Evolutionary conservation across 2,888 invertebrate species (phyloP).

Genomic region (Drosophila mayaguana): DNA sequence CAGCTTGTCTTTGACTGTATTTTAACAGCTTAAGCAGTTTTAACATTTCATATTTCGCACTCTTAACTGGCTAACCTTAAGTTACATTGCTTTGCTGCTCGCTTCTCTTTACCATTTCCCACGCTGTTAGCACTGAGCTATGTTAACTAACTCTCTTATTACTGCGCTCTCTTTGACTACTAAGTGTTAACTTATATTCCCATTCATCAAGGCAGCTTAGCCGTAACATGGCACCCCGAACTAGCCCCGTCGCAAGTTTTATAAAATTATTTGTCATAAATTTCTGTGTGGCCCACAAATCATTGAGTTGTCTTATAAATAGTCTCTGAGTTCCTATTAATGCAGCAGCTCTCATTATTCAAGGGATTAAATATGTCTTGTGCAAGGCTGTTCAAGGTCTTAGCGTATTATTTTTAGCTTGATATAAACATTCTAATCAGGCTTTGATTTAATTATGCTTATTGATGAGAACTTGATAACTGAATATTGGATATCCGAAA

Average conservation of each 20-base stretch:
- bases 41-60: slow-evolving; percentile 1
- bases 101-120: not conserved
- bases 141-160: not conserved
- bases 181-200: slow-evolving; percentile 1
- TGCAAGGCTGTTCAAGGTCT: not conserved
- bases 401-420: not conserved
- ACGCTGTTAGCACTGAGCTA: slow-evolving; percentile 8
- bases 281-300: slow-evolving; percentile 38
- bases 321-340: slow-evolving; percentile 40
- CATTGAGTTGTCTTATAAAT: slow-evolving; percentile 39
- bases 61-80: slow-evolving; percentile 23
- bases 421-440: too few species aligned
- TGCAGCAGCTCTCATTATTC: slow-evolving; percentile 32
- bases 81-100: not conserved
- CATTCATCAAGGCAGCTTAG: slow-evolving; percentile 38
- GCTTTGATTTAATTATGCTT: not conserved
- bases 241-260: slow-evolving; percentile 14
- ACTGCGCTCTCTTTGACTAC: slow-evolving; percentile 33
- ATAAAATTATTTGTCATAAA: slow-evolving; percentile 38
- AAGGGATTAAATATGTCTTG: not conserved
- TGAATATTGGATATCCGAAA: too few species aligned
- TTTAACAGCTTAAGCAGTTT: not conserved
- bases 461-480: not conserved
- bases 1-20: not conserved
- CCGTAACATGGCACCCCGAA: not conserved